Evolutionary conservation across 2,797 vertebrate species (phyloP), one percentile per base, ranked within the genome.

Genomic region (Mormyrops boulengeri): DNA sequence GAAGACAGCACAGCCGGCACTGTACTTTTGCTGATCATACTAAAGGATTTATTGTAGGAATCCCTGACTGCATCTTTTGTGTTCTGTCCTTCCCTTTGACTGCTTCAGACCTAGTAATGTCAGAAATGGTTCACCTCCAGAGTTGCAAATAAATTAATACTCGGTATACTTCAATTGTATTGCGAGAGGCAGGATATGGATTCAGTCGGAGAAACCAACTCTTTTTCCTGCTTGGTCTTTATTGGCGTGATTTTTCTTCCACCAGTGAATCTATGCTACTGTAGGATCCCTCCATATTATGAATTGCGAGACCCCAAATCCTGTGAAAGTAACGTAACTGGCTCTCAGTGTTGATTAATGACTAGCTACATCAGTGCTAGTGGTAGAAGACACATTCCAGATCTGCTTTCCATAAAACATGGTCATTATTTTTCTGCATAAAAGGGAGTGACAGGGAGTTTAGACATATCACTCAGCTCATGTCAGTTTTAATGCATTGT

Each of bases 91-190:
- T 11, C n/a, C 52, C 47, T 86, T 52, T 86, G 85, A 86, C 44
- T 30, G 26, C 84, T 14, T 85, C n/a, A 47, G 22, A 22, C 84
- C 84, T 85, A 30, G 52, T 19, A 7, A 26, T 86, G 85, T 52
- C 30, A 6, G 49, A 53, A 34, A 53, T 34, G 49, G 9, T 53
- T 86, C 49, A 86, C 55, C 19, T 52, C 52, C 12, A 49, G 22
- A 55, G 50, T 53, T 86, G 52, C 85, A 86, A 86, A 17, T 86
- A 52, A 86, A 86, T 86, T 30, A 86, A 49, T 55, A 55, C 69
- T 73, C 69, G 3, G 34, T 86, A 50, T 55, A 11, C 50, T 53
- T 52, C 30, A 86, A 1, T 34, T 30, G 5, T 17, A 86, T 30
- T 55, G 85, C 34, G 26, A 82, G 41, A 47, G 47, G 41, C 77